These are phyloP conservation scores for Eupsilia transversa DNA, from an alignment of 2,888 invertebrate species.

Conservation along the genomic window DNA sequence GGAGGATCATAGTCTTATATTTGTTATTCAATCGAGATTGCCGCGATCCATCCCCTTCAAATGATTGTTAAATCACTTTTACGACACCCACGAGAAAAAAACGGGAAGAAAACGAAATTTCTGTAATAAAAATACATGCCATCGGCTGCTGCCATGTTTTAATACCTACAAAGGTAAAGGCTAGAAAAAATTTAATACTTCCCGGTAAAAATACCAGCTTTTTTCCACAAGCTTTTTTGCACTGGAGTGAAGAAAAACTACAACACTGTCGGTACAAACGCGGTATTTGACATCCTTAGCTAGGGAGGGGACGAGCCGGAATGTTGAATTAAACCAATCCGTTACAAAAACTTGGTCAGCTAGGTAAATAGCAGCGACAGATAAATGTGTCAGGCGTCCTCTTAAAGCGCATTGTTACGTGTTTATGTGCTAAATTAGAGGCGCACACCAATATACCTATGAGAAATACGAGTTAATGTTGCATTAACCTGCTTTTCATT, in stretches of 20 bases:
- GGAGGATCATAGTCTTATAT: neutral
- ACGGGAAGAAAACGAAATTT: constrained; percentile 9
- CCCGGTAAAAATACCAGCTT: neutral
- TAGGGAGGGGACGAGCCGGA: constrained; percentile 58
- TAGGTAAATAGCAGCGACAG: constrained; percentile 69
- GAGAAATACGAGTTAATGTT: constrained; percentile 14
- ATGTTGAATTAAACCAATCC: constrained; percentile 76
- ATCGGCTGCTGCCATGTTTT: constrained; percentile 14
- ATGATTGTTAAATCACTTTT: constrained; percentile 22
- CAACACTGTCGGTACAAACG: constrained; percentile 9
- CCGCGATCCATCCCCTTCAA: neutral
- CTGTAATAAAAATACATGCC: constrained; percentile 24
- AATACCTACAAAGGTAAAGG: constrained; percentile 10
- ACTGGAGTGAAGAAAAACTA: constrained; percentile 34
- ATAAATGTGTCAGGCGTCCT: constrained; percentile 68
- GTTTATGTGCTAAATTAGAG: constrained; percentile 54
- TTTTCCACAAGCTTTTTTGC: constrained; percentile 20
- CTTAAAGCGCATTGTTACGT: constrained; percentile 60
- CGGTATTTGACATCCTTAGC: constrained; percentile 61
- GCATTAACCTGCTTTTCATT: neutral
- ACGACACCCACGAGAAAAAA: constrained; percentile 1
- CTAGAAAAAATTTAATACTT: neutral
- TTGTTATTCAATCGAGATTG: constrained; percentile 9
- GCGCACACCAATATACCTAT: constrained; percentile 24
- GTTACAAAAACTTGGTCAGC: constrained; percentile 75